Evolutionary conservation across 30 jellyfish, hydroid and myxozoan species (phyloP), one percentile per base, ranked within the genome.

Genomic region (Aurelia coerulea): DNA sequence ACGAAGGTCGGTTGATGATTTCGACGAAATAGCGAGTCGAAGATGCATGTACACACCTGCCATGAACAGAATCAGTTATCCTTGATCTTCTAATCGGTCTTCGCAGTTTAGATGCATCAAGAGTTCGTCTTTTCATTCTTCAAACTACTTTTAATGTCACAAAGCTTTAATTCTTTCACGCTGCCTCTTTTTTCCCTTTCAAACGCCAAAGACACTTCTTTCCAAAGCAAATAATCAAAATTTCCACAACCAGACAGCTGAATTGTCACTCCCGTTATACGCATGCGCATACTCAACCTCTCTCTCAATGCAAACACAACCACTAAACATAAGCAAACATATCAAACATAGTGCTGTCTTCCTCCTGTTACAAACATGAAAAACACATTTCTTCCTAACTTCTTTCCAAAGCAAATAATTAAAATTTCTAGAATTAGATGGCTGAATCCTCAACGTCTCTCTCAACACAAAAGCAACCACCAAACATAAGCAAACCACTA

Each of bases 21-120:
- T 46, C 56, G 56, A 46, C 6, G 56, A 46, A 46, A 14, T 9
- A 46, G 56, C 56, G 56, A 46, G 56, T 46, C 8, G 56, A 46
- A 46, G 56, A 46, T 46, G 56, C 56, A 77, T 15, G 62, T 60
- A 83, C 98, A 73, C 99, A 94, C 99, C 99, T 94, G 97, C 99
- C 92, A 76, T 94, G 93, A 33, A 94, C 99, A n/a, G 99, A 83
- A 83, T 94, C 99, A 39, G 99, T 89, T 51, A 94, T 94, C 74
- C 99, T 95, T 35, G 99, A 94, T 64, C 97, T 88, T 63, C 96
- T 84, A 64, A 89, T 85, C 69, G 99, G 99, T 79, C 99, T 89
- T 64, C 99, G 96, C 89, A 94, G 76, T 69, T 94, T 94, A 41
- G 99, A 94, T 78, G 99, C 97, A 85, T 94, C 99, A 37, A 89